These are phyloP conservation scores for Agrilus cyanescens DNA, from an alignment of 2,888 invertebrate genomes.

Conservation along the genomic window DNA sequence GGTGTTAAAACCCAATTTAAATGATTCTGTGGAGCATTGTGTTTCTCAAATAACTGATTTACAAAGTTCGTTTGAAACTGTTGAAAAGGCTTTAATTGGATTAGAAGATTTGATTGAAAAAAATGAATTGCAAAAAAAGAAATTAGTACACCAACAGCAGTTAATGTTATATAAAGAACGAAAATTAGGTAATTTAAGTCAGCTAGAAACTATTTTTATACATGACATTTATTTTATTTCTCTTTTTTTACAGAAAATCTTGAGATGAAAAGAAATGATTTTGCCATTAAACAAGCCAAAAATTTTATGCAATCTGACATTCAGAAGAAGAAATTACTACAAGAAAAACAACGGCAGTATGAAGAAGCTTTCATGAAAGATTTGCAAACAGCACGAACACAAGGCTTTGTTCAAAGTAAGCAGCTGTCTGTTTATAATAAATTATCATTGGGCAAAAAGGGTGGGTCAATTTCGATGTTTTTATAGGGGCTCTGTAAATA, in stretches of 20 bases:
- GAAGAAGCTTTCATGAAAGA: slow-evolving; percentile 59
- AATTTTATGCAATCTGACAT: slow-evolving; percentile 45
- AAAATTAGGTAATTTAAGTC: slow-evolving; percentile 46
- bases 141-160: slow-evolving; percentile 59
- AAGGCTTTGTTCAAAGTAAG: slow-evolving; percentile 49
- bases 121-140: slow-evolving; percentile 56
- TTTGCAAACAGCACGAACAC: slow-evolving; percentile 49
- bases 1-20: slow-evolving; percentile 28
- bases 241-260: slow-evolving; percentile 29
- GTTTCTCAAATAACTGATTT: slow-evolving; percentile 41
- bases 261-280: slow-evolving; percentile 35
- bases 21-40: slow-evolving; percentile 39
- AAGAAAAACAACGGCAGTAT: slow-evolving; percentile 56
- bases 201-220: slow-evolving; percentile 1
- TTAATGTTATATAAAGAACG: slow-evolving; percentile 58
- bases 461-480: no score
- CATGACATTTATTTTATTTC: not conserved
- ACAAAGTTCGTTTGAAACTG: slow-evolving; percentile 46
- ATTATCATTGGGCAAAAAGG: no score
- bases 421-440: slow-evolving; percentile 3
- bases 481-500: no score
- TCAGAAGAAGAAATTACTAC: slow-evolving; percentile 41
- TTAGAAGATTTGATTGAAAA: slow-evolving; percentile 59
- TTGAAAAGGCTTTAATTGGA: slow-evolving; percentile 51
- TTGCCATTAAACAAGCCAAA: slow-evolving; percentile 46